Evolutionary conservation across 2,888 invertebrate genomes (phyloP), one percentile per base, ranked within the genome.

Genomic region (Lordiphosa andalusiaca): DNA sequence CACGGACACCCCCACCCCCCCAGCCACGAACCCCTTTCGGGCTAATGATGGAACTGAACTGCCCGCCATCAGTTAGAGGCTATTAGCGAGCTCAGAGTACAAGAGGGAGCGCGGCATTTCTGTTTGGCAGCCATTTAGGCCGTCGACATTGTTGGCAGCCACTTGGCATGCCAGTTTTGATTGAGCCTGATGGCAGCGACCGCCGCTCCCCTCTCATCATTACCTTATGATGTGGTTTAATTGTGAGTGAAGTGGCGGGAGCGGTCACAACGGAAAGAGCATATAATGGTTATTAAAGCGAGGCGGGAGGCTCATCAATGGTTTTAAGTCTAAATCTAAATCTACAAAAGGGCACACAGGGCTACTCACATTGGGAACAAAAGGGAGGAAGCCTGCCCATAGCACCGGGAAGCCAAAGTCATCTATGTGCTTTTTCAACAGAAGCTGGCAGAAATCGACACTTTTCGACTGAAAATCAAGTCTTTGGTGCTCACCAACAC

Each of bases 111-210:
- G 19, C n/a, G 16, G 37, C 21, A 7, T 30, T 9, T 6, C 12
- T 12, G 33, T 37, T 19, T 48, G 38, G 36, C 42, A 51, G 33
- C 51, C 60, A 44, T 44, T 25, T 41, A 52, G 53, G 56, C 56
- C 47, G 48, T 5, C 47, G 38, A 6, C 35, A 38, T 47, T 57
- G 64, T 42, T 39, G 51, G 39, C 69, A 65, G 51, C 61, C 70
- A 74, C 55, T 68, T 46, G 75, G 73, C 70, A 78, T 78, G 80
- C 65, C 77, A 75, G 72, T 68, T 82, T 76, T 83, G 80, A 78
- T 83, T 78, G 81, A 78, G 63, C 73, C 77, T 80, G 78, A 78
- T 78, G 78, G 81, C 61, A 67, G 60, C 66, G 23, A 7, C 19
- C 9, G 2, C 2, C 30, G 9, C 13, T 25, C 5, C 10, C 16